Evolutionary conservation across 2,888 invertebrate genomes (phyloP).

Genomic region (Parapristionchus giblindavisi): DNA sequence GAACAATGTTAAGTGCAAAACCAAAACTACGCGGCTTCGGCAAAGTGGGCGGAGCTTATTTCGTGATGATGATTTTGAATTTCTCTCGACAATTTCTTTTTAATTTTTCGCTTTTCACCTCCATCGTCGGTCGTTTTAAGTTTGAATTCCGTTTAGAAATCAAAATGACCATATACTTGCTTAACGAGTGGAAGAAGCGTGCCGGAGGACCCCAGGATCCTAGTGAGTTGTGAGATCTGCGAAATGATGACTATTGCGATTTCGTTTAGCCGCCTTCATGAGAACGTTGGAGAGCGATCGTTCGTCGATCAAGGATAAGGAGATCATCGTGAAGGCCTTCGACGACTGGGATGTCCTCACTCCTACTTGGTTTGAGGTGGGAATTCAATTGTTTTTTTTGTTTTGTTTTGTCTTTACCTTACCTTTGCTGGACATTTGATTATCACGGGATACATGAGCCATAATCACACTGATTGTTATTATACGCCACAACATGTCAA

Average conservation of each 20-base stretch:
- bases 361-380: slow-evolving; percentile 62
- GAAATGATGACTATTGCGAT: too few species aligned
- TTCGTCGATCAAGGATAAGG: slow-evolving; percentile 50
- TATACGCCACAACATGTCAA: too few species aligned
- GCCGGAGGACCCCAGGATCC: slow-evolving; percentile 54
- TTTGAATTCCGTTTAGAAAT: not conserved
- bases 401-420: too few species aligned
- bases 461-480: not conserved
- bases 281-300: slow-evolving; percentile 47
- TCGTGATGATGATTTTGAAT: slow-evolving; percentile 28
- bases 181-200: slow-evolving; percentile 53
- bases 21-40: too few species aligned
- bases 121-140: not conserved
- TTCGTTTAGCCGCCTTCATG: slow-evolving; percentile 60
- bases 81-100: not conserved
- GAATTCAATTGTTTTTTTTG: not conserved
- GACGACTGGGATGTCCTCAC: slow-evolving; percentile 64
- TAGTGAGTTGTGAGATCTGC: too few species aligned
- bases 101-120: not conserved
- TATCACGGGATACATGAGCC: not conserved
- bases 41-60: not conserved
- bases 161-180: slow-evolving; percentile 50
- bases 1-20: too few species aligned
- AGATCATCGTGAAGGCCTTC: slow-evolving; percentile 54
- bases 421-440: not conserved